Evolutionary conservation across 2,113 vertebrate genomes (phyloP).

Genomic region (Festucalex cinctus): DNA sequence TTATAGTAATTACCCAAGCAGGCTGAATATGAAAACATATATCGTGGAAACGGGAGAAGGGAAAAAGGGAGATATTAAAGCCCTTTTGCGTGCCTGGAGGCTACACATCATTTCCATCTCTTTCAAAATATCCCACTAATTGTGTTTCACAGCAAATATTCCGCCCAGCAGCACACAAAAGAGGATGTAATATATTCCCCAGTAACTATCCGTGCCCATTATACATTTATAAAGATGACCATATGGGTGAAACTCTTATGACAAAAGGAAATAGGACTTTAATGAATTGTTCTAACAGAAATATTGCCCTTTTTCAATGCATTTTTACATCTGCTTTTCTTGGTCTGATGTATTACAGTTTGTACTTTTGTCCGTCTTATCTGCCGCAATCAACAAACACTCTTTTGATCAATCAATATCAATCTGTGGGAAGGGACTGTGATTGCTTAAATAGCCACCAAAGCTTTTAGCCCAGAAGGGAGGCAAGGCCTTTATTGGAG

Average conservation of each 20-base stretch:
- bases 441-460: not conserved
- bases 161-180: slow-evolving; percentile 20
- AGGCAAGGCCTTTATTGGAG: not conserved
- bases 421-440: not conserved
- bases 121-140: slow-evolving; percentile 49
- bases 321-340: slow-evolving; percentile 10
- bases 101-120: slow-evolving; percentile 36
- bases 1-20: slow-evolving; percentile 43
- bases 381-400: not conserved
- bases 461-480: not conserved
- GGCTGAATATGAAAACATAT: slow-evolving; percentile 28
- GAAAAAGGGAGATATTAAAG: slow-evolving; percentile 25
- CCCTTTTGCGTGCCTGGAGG: slow-evolving; percentile 36
- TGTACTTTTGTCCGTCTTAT: not conserved
- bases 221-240: slow-evolving; percentile 2
- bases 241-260: slow-evolving; percentile 4
- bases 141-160: slow-evolving; percentile 35
- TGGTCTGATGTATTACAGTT: not conserved
- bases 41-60: slow-evolving; percentile 20
- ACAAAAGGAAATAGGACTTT: not conserved
- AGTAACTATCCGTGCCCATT: not conserved
- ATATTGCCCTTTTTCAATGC: not conserved
- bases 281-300: not conserved
- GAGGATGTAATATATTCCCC: not conserved
- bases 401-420: not conserved